Evolutionary conservation across 2,888 invertebrate genomes (phyloP).

Genomic region (Cordilura impudica): DNA sequence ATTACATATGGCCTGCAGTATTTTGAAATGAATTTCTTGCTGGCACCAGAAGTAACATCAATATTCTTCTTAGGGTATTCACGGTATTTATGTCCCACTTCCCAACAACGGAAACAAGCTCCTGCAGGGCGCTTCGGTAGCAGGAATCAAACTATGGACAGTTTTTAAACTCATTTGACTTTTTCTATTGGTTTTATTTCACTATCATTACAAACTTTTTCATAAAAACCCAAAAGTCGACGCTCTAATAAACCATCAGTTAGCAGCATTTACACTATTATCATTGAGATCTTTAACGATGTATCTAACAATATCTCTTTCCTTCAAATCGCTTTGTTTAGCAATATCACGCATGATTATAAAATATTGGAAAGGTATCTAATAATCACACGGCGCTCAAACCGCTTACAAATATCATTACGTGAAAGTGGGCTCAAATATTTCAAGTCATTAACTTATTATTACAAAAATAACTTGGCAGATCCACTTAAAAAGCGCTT

Average conservation of each 20-base stretch:
- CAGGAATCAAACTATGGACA: background rate
- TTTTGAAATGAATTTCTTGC: too few relatives aligned
- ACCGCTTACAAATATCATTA: too few relatives aligned
- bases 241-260: background rate
- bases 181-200: too few relatives aligned
- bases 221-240: too few relatives aligned
- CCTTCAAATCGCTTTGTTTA: background rate
- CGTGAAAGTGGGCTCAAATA: too few relatives aligned
- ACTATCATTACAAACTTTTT: background rate
- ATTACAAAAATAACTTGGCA: background rate
- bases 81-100: background rate
- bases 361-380: too few relatives aligned
- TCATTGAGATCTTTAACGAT: background rate
- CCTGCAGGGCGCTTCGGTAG: background rate
- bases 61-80: background rate
- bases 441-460: background rate
- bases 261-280: too few relatives aligned
- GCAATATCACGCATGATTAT: background rate
- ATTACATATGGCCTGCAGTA: too few relatives aligned
- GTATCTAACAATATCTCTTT: background rate
- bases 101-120: conserved; percentile 10
- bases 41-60: too few relatives aligned
- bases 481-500: background rate
- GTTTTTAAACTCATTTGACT: background rate
- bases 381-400: too few relatives aligned